phyloP scores from a whole-genome alignment of 2,113 vertebrate genomes.

The Panthera uncia region DNA sequence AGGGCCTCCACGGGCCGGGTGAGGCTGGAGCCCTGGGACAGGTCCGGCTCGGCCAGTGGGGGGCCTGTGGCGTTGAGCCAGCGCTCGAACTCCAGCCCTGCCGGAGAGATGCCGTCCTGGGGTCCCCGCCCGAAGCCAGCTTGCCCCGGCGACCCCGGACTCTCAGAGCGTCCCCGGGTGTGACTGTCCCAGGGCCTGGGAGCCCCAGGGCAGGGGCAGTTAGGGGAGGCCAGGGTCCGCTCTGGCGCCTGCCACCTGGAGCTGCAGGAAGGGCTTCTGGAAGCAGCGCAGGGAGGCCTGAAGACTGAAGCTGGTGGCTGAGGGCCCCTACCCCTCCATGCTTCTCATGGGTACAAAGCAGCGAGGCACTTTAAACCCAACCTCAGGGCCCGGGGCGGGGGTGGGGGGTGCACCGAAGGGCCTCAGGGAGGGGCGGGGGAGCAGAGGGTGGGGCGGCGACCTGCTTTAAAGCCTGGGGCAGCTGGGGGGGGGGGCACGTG shows the following conservation, averaged over 20 bases:
- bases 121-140: neutral
- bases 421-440: too few relatives aligned
- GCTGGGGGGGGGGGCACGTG: fast-evolving
- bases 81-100: slow-evolving; percentile 96
- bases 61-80: slow-evolving; percentile 96
- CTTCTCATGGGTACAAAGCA: neutral
- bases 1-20: slow-evolving; percentile 92
- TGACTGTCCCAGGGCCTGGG: neutral
- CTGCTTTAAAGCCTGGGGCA: neutral
- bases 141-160: neutral
- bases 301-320: neutral
- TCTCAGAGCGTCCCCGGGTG: neutral
- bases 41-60: slow-evolving; percentile 93
- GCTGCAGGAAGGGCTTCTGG: neutral
- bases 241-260: neutral
- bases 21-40: slow-evolving; percentile 92
- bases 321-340: neutral
- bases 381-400: fast-evolving
- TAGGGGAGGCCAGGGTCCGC: neutral
- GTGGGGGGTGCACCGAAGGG: too few relatives aligned
- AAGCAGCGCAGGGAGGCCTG: neutral
- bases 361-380: fast-evolving
- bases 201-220: neutral
- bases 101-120: neutral
- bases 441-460: neutral